These are phyloP conservation scores for Hemiprocne comata DNA, from an alignment of 2,113 vertebrate species.

Conservation along the genomic window DNA sequence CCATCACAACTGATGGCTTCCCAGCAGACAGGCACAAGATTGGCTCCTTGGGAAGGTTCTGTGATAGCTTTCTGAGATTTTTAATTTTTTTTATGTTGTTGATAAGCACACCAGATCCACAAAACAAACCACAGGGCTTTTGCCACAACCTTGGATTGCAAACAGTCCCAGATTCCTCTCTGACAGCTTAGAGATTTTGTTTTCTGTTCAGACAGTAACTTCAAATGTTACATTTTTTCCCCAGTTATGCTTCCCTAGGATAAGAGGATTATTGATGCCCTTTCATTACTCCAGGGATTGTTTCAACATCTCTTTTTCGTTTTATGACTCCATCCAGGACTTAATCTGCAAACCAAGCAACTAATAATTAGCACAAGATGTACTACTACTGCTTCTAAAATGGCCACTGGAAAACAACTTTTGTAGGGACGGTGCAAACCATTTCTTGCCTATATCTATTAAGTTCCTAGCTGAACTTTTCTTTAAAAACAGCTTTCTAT, in stretches of 20 bases:
- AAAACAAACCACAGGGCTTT: not conserved
- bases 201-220: not conserved
- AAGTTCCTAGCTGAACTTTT: not conserved
- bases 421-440: not conserved
- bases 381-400: not conserved
- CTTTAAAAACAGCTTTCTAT: not conserved
- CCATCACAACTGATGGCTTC: not conserved
- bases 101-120: conserved; percentile 32
- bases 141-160: rapidly evolving
- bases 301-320: not conserved
- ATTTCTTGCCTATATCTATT: not conserved
- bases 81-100: not conserved
- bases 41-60: not conserved
- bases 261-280: not conserved
- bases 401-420: not conserved
- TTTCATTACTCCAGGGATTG: not conserved
- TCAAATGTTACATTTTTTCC: not conserved
- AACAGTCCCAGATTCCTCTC: not conserved
- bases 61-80: not conserved
- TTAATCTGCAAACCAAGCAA: not conserved
- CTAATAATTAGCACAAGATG: not conserved
- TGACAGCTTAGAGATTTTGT: not conserved
- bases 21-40: not conserved
- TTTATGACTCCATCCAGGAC: not conserved
- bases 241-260: not conserved